Percentiles rank a stretch among this genome's conserved stretches.
Evolutionary conservation across 2,113 vertebrate species (phyloP).

Genomic region (Plectropomus leopardus): DNA sequence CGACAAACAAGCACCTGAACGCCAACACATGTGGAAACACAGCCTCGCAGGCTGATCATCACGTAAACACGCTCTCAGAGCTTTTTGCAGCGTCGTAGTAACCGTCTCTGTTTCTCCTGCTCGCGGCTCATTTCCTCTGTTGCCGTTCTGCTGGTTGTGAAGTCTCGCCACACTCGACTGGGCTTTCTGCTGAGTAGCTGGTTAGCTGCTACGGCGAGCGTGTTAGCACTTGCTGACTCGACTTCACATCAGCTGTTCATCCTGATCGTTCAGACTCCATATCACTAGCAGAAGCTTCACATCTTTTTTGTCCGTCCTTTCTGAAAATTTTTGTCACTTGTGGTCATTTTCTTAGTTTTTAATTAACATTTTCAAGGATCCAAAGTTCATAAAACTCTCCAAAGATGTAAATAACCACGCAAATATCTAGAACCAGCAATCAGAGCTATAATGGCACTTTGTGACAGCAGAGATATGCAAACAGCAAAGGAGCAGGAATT

Average conservation of each 20-base stretch:
- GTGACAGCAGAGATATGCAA: conserved; percentile 40
- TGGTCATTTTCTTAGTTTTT: background rate
- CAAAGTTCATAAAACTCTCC: background rate
- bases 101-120: conserved; percentile 28
- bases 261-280: background rate
- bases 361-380: background rate
- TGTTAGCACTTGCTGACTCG: conserved; percentile 46
- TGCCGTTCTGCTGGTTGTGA: conserved; percentile 14
- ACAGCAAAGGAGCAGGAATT: conserved; percentile 34
- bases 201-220: conserved; percentile 21
- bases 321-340: background rate
- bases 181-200: conserved; percentile 39
- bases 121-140: background rate
- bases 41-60: background rate
- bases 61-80: background rate
- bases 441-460: background rate
- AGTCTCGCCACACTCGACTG: background rate
- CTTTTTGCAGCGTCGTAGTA: conserved; percentile 30
- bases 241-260: conserved; percentile 42
- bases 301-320: background rate
- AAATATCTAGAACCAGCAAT: background rate
- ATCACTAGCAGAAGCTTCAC: background rate
- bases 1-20: background rate
- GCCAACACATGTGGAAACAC: background rate
- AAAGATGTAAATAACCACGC: conserved; percentile 14